Conservation (phyloP, 1,140 invertebrate genomes). For the Pinna nobilis region DNA sequence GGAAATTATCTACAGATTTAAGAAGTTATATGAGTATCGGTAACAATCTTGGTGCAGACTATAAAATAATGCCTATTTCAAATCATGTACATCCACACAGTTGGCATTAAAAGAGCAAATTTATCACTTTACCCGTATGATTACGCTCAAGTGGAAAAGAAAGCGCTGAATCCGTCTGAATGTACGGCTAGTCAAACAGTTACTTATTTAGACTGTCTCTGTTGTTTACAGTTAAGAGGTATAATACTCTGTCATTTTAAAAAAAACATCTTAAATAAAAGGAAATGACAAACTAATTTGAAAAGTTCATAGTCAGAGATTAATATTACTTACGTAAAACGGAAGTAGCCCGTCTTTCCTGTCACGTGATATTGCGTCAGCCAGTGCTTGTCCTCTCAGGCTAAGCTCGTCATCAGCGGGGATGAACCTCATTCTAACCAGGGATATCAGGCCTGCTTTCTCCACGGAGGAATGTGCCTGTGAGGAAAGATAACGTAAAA, state of each 20-base stretch:
- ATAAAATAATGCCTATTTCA: too few species aligned
- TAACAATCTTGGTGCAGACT: too few species aligned
- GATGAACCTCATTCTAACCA: constrained; percentile 94
- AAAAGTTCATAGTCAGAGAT: not conserved
- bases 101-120: too few species aligned
- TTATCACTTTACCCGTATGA: too few species aligned
- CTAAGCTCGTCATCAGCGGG: constrained; percentile 85
- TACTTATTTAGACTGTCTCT: not conserved
- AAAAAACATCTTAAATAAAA: not conserved
- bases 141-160: too few species aligned
- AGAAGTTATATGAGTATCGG: too few species aligned
- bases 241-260: not conserved
- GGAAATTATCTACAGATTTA: too few species aligned
- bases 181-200: not conserved
- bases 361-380: constrained; percentile 88
- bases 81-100: too few species aligned
- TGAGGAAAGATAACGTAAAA: too few species aligned
- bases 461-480: constrained; percentile 97
- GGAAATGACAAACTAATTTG: not conserved
- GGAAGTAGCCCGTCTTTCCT: constrained; percentile 92
- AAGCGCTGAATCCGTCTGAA: too few species aligned
- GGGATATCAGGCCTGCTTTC: constrained; percentile 92
- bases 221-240: not conserved
- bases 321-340: constrained; percentile 90
- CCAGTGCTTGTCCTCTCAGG: constrained; percentile 87